A percentile compares a stretch with the other conserved stretches of the same genome.
Conservation (phyloP, 2,888 invertebrate species). For the Loripinus fragilis region DNA sequence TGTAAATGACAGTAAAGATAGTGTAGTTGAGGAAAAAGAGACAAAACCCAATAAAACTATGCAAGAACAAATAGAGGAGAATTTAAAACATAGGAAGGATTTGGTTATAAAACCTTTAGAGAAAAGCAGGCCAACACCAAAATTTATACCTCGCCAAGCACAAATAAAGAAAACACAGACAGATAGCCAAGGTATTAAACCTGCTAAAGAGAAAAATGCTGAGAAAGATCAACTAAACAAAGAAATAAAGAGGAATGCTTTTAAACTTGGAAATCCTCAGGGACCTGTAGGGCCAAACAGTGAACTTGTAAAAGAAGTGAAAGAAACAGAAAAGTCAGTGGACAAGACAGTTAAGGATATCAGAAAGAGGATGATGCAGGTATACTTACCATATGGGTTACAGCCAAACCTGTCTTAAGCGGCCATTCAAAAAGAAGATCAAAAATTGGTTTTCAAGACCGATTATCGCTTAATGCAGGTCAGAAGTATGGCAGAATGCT, state of each 20-base stretch:
- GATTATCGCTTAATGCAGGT: too few species aligned
- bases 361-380: constrained; percentile 70
- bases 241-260: constrained; percentile 70
- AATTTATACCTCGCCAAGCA: constrained; percentile 77
- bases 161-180: constrained; percentile 39
- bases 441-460: too few species aligned
- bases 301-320: constrained; percentile 34
- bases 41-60: constrained; percentile 9
- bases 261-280: constrained; percentile 68
- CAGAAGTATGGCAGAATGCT: too few species aligned
- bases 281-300: constrained; percentile 59
- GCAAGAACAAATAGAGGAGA: constrained; percentile 51
- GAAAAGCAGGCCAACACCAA: constrained; percentile 59
- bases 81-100: constrained; percentile 31
- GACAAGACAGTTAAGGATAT: constrained; percentile 70
- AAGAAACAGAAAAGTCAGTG: constrained; percentile 65
- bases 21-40: not conserved
- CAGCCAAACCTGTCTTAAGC: too few species aligned
- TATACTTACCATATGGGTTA: constrained; percentile 48
- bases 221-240: constrained; percentile 56
- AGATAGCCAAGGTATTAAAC: not conserved
- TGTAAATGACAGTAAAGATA: not conserved
- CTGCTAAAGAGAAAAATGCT: not conserved
- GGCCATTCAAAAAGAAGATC: too few species aligned
- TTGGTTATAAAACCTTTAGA: constrained; percentile 62